Evolutionary conservation across 2,888 invertebrate genomes (phyloP).

Genomic region (Caenorhabditis japonica): DNA sequence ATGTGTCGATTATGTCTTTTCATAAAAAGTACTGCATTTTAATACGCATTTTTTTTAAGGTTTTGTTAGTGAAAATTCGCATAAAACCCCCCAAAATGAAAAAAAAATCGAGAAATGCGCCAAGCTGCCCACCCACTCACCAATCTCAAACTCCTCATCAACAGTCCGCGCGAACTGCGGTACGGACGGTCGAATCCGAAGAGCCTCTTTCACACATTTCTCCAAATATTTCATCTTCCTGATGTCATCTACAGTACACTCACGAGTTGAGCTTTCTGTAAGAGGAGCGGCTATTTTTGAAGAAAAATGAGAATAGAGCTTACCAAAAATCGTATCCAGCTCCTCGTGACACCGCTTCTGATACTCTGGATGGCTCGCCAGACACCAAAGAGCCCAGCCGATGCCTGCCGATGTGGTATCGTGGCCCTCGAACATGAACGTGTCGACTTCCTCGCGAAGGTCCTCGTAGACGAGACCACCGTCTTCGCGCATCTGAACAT

Average conservation of each 20-base stretch:
- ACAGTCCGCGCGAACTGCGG: constrained; percentile 59
- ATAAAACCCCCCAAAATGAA: no score
- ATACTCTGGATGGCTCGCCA: constrained; percentile 78
- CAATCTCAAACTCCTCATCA: constrained; percentile 57
- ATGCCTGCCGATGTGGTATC: constrained; percentile 79
- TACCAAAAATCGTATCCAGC: constrained; percentile 56
- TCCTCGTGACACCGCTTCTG: constrained; percentile 71
- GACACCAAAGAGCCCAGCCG: constrained; percentile 78
- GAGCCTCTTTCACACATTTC: constrained; percentile 73
- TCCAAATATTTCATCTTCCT: constrained; percentile 73
- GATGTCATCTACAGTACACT: constrained; percentile 76
- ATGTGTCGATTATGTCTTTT: no score
- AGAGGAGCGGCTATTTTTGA: no score
- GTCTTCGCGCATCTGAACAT: constrained; percentile 77
- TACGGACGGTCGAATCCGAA: constrained; percentile 61
- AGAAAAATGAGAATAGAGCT: no score
- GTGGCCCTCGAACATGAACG: constrained; percentile 80
- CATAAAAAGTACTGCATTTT: no score
- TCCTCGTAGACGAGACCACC: constrained; percentile 78
- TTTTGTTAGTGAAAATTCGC: no score
- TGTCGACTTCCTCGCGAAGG: constrained; percentile 78
- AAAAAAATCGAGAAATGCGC: no score
- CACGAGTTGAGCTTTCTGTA: constrained; percentile 54
- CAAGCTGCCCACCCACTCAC: no score
- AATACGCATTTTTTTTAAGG: no score